A percentile compares a stretch with the other conserved stretches of the same genome.
phyloP scores from a whole-genome alignment of 1,140 invertebrate genomes.

The Drosophila chauvacae region DNA sequence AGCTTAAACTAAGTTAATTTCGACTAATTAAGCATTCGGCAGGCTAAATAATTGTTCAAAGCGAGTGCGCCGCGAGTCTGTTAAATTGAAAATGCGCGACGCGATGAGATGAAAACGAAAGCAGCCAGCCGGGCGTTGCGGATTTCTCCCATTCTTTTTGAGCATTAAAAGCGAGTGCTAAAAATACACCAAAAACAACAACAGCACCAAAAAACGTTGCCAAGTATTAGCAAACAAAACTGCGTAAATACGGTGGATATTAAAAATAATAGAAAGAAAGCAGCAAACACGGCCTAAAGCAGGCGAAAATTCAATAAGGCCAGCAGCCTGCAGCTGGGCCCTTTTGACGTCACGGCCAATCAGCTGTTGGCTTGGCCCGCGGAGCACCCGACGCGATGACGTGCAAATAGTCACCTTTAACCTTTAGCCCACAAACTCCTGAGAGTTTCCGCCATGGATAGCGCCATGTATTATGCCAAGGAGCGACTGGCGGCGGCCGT shows the following conservation, averaged over 20 bases:
- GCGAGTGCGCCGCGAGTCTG: not conserved
- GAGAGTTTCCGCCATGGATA: conserved; percentile 61
- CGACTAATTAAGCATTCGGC: conserved; percentile 13
- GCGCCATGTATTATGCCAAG: conserved; percentile 71
- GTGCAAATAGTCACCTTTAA: conserved; percentile 9
- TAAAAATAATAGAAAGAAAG: conserved; percentile 28
- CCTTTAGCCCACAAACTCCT: not conserved
- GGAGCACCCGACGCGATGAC: conserved; percentile 28
- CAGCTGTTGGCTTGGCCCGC: conserved; percentile 46
- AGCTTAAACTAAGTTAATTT: conserved; percentile 15
- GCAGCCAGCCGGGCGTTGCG: conserved; percentile 9
- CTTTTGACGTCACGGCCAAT: conserved; percentile 58
- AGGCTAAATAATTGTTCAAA: conserved; percentile 7
- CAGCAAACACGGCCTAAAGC: conserved; percentile 2
- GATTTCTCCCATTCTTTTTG: conserved; percentile 8
- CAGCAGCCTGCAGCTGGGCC: conserved; percentile 25
- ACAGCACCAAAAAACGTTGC: conserved; percentile 16
- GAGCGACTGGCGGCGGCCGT: conserved; percentile 24
- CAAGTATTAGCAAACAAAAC: conserved; percentile 34
- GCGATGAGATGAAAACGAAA: conserved; percentile 18
- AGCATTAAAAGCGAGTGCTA: conserved; percentile 34
- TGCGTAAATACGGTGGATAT: conserved; percentile 55
- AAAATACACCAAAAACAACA: conserved; percentile 36
- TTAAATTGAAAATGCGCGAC: not conserved
- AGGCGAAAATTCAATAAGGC: conserved; percentile 64